Evolutionary conservation across 1,140 invertebrate species (phyloP).

Genomic region (Drosophila miranda): DNA sequence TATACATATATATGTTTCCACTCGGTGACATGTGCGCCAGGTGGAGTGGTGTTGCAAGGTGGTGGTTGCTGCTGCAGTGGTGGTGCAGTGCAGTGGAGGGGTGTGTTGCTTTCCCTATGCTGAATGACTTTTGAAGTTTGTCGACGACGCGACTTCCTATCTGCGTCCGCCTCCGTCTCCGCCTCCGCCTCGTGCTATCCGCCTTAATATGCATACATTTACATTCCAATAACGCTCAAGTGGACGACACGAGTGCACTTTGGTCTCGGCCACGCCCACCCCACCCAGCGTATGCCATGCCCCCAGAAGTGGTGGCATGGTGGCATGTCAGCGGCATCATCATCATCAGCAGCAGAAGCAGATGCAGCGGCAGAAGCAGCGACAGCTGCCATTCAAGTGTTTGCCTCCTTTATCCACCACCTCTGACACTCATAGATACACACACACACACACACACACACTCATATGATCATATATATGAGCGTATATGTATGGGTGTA

Average conservation of each 20-base stretch:
- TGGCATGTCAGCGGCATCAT: constrained; percentile 69
- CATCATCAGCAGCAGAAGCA: constrained; percentile 22
- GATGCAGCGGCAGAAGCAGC: constrained; percentile 3
- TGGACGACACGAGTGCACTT: constrained; percentile 73
- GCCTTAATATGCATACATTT: constrained; percentile 76
- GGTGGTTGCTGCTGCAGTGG: not conserved
- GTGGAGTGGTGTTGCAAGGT: constrained; percentile 6
- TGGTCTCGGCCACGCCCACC: constrained; percentile 42
- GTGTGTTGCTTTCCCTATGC: constrained; percentile 25
- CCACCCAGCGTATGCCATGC: not conserved
- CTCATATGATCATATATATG: too few relatives aligned
- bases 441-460: constrained; percentile 12
- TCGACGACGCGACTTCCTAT: constrained; percentile 53
- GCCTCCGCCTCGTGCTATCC: not conserved
- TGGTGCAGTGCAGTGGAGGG: not conserved
- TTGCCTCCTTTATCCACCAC: constrained; percentile 47
- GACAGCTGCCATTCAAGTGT: constrained; percentile 67
- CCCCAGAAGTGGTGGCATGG: constrained; percentile 45
- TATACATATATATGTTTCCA: constrained; percentile 17
- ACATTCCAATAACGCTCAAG: constrained; percentile 80
- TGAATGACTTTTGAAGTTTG: constrained; percentile 78
- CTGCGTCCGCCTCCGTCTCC: constrained; percentile 5
- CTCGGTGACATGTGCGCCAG: constrained; percentile 14
- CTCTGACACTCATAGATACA: constrained; percentile 1
- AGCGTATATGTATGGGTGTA: not conserved